Evolutionary conservation across 2,797 vertebrate species (phyloP).

Genomic region (Glossophaga mutica): DNA sequence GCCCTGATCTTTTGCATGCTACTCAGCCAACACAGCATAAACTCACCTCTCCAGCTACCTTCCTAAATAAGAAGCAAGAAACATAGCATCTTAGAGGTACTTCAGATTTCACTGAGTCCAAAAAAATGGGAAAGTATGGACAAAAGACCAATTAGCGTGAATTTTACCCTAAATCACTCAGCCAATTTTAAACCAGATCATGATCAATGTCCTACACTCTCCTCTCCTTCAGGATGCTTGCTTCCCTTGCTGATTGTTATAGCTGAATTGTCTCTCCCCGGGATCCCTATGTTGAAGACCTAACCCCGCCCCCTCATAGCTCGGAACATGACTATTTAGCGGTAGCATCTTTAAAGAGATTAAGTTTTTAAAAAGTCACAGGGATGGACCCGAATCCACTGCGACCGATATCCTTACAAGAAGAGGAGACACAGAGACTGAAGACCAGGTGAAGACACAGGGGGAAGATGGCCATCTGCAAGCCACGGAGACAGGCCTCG

Average conservation of each 20-base stretch:
- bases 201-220: not conserved
- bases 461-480: not conserved
- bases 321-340: not conserved
- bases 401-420: not conserved
- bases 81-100: not conserved
- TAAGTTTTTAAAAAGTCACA: not conserved
- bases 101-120: not conserved
- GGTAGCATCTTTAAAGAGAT: not conserved
- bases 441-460: accelerated
- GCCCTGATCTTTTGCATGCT: not conserved
- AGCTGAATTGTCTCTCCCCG: not conserved
- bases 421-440: not conserved
- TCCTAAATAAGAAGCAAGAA: not conserved
- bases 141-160: not conserved
- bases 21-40: not conserved
- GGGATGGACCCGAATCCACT: not conserved
- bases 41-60: not conserved
- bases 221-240: not conserved
- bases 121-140: not conserved
- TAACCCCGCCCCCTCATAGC: not conserved
- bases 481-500: not conserved
- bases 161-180: not conserved
- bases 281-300: not conserved
- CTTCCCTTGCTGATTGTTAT: not conserved
- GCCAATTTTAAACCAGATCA: not conserved